Conservation (phyloP, 2,797 vertebrate genomes). For the Platalea minor region DNA sequence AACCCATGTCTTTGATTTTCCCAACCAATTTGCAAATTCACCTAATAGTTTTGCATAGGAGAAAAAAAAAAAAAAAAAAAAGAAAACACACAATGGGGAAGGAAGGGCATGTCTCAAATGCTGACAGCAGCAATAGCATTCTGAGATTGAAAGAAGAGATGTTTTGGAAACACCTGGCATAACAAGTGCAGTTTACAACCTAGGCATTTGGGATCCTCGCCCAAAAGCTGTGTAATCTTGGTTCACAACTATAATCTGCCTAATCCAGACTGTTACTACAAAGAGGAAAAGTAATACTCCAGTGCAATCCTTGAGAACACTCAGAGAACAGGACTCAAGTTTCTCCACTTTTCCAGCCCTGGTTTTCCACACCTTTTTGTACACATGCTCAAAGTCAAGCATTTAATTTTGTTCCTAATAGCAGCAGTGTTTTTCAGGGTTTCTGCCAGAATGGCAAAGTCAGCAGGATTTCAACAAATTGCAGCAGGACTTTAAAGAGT, state of each 20-base stretch:
- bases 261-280: background rate
- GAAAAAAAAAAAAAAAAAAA: too few relatives aligned
- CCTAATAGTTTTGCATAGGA: background rate
- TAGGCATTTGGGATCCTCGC: background rate
- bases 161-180: background rate
- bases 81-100: too few relatives aligned
- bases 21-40: background rate
- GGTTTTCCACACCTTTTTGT: background rate
- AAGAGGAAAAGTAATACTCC: background rate
- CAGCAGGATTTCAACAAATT: background rate
- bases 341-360: background rate
- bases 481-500: background rate
- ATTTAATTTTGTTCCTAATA: background rate
- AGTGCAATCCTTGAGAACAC: background rate
- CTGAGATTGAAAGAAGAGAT: background rate
- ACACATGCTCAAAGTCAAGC: background rate
- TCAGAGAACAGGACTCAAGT: background rate
- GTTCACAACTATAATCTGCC: background rate
- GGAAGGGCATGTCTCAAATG: rapidly evolving
- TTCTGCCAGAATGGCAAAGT: background rate
- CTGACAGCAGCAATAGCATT: background rate
- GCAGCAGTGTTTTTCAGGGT: background rate
- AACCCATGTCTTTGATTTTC: background rate
- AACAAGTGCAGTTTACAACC: background rate
- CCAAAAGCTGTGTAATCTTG: background rate